Percentiles rank a stretch among this genome's conserved stretches.
Evolutionary conservation across 2,113 vertebrate genomes (phyloP).

Genomic region (Barnardius zonarius): DNA sequence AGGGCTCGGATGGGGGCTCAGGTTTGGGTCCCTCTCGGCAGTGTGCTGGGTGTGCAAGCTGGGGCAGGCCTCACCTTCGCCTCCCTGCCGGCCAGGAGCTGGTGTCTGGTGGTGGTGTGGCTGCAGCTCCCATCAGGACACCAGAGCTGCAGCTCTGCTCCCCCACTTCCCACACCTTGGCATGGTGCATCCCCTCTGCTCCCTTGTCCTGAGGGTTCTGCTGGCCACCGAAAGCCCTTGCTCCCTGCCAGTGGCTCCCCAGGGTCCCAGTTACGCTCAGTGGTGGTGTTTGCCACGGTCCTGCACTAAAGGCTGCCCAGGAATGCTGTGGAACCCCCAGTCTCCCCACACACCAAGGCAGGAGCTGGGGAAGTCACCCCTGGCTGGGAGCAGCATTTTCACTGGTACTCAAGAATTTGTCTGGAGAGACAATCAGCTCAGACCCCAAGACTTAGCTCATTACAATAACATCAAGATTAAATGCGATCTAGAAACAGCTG

Average conservation of each 20-base stretch:
- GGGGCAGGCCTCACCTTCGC: background rate
- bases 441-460: slow-evolving; percentile 46
- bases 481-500: slow-evolving; percentile 64
- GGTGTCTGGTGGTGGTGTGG: background rate
- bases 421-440: slow-evolving; percentile 40
- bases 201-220: background rate
- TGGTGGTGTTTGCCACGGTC: fast-evolving
- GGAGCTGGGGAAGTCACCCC: background rate
- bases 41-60: background rate
- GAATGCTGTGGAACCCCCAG: fast-evolving
- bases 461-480: slow-evolving; percentile 66
- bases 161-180: background rate
- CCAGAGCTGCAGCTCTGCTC: background rate
- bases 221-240: background rate
- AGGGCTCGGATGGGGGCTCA: background rate
- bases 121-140: background rate
- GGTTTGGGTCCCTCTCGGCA: fast-evolving
- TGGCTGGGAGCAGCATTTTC: background rate
- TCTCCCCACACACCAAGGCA: fast-evolving
- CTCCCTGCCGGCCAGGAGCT: background rate
- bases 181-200: background rate
- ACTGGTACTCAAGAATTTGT: background rate
- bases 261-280: background rate
- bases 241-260: background rate
- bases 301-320: fast-evolving